A percentile compares a stretch with the other conserved stretches of the same genome.
Conservation (phyloP, 2,888 invertebrate species). For the Arge pagana region DNA sequence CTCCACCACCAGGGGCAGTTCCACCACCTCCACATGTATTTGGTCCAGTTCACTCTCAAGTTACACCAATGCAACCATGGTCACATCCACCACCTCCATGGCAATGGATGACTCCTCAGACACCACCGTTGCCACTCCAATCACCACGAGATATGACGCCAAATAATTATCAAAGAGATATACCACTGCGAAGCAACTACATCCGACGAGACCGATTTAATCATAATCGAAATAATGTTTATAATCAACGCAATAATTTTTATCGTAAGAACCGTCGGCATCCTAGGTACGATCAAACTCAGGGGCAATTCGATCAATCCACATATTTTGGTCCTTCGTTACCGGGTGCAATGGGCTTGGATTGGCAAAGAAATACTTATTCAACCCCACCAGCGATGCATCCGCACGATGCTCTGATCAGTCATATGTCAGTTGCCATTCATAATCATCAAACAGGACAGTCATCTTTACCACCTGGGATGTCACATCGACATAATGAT, state of each 20-base stretch:
- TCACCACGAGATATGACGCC: slow-evolving; percentile 40
- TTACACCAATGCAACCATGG: slow-evolving; percentile 50
- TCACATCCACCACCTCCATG: slow-evolving; percentile 45
- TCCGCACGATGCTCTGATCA: slow-evolving; percentile 39
- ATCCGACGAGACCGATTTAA: slow-evolving; percentile 48
- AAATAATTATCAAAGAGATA: slow-evolving; percentile 46
- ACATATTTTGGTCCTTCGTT: slow-evolving; percentile 47
- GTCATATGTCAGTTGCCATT: slow-evolving; percentile 44
- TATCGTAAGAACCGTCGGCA: slow-evolving; percentile 50
- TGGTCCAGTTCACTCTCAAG: slow-evolving; percentile 47
- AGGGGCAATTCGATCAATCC: slow-evolving; percentile 46
- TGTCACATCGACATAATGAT: slow-evolving; percentile 37
- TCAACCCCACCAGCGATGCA: slow-evolving; percentile 30
- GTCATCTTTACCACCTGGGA: slow-evolving; percentile 33
- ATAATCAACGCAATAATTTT: slow-evolving; percentile 49
- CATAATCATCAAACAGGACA: slow-evolving; percentile 39
- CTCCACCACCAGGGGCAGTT: slow-evolving; percentile 49
- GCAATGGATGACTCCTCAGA: slow-evolving; percentile 54
- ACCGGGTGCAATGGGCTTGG: slow-evolving; percentile 40
- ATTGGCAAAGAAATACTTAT: slow-evolving; percentile 50
- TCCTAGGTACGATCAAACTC: slow-evolving; percentile 43
- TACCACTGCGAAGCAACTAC: slow-evolving; percentile 46
- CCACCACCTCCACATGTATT: slow-evolving; percentile 48
- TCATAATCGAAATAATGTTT: slow-evolving; percentile 47
- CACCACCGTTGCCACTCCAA: slow-evolving; percentile 44